Evolutionary conservation across 2,113 vertebrate genomes (phyloP).

Genomic region (Azemiops feae): DNA sequence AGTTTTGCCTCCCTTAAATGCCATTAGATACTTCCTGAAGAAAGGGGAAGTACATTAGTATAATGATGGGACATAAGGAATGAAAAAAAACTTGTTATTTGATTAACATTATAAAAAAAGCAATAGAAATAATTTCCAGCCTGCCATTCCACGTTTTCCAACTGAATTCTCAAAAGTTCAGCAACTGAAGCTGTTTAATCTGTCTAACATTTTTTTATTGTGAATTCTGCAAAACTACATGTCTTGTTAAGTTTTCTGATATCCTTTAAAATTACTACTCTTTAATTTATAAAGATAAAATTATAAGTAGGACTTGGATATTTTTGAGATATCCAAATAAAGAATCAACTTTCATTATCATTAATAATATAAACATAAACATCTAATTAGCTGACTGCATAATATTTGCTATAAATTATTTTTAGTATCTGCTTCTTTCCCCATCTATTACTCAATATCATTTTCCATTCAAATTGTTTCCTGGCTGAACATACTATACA

Average conservation of each 20-base stretch:
- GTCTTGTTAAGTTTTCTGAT: not conserved
- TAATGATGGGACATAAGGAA: constrained; percentile 55
- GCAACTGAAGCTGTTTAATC: constrained; percentile 2
- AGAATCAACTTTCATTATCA: not conserved
- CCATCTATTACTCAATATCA: not conserved
- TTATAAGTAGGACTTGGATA: accelerated
- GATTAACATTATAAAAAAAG: constrained; percentile 45
- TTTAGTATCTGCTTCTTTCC: not conserved
- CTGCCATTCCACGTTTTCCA: not conserved
- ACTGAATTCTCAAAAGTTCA: not conserved
- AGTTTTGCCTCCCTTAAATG: constrained; percentile 76
- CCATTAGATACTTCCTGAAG: constrained; percentile 91
- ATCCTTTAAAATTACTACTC: constrained; percentile 3
- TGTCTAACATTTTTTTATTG: constrained; percentile 11
- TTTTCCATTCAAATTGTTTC: not conserved
- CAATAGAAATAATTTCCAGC: constrained; percentile 23
- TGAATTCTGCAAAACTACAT: constrained; percentile 22
- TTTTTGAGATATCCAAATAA: not conserved
- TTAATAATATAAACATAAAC: constrained; percentile 30
- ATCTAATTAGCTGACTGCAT: not conserved
- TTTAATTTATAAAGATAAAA: not conserved
- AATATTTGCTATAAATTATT: not conserved
- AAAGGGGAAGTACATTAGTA: constrained; percentile 71
- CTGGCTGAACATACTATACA: not conserved
- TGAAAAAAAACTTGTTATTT: constrained; percentile 35